Base-by-base conservation (phyloP, 2,888 invertebrate genomes). In the Leuctra nigra region DNA sequence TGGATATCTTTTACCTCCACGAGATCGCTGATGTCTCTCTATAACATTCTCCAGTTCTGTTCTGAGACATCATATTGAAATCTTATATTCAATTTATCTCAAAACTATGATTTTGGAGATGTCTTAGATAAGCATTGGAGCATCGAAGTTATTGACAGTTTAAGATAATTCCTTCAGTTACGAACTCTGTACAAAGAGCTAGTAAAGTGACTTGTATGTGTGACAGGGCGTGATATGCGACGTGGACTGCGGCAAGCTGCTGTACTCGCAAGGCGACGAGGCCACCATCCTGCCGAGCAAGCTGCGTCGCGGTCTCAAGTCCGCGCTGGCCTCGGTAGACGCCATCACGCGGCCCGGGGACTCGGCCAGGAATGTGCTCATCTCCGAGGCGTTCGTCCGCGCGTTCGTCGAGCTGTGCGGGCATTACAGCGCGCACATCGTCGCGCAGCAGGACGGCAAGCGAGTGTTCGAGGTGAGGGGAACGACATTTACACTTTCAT, bases 381-480 rank as follows among this genome's bases (percentile, higher is more conserved):
- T 90, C 14, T 83, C 86, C 1, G 90, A 91, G 68, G 86, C 88
- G 0, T 89, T 91, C 65, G 70, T 87, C 23, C 73, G 87, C 57
- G 82, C 88, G 66, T 91, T 91, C 68, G 83, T 90, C 1, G 85
- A 87, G 64, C 78, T 85, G 6, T 70, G 88, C 60, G 87, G 86
- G 0, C 85, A 87, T 66, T 88, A 84, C 67, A 74, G 74, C 47
- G 72, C 81, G 68, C 81, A 75, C 68, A 69, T 86, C 66, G 66
- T 76, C 67, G 71, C 71, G 0, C 71, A 72, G 56, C 70, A 71
- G 55, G 72, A 74, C 64, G 73, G 73, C 13, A 66, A 66, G 50
- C 68, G 68, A 57, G 66, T 69, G 11, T 75, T 77, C 65, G 69
- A 73, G 68, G 76, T 76, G 66, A 63, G 57, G n/a, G n/a, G n/a